Conservation (phyloP, 2,888 invertebrate species). For the Linyphia triangularis region DNA sequence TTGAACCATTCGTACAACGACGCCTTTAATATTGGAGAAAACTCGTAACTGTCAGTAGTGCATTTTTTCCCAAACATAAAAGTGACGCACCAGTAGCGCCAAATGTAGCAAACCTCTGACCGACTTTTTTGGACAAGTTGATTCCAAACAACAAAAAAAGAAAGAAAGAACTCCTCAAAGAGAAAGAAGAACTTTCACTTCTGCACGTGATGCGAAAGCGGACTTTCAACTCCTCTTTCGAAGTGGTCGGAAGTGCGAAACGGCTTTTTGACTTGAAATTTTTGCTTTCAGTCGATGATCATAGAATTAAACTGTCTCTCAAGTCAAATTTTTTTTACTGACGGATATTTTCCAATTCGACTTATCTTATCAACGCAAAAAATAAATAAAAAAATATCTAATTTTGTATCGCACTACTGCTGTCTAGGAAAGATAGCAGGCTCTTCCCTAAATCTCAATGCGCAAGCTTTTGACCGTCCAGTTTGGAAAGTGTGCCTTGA, state of each 20-base stretch:
- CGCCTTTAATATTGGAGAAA: too few species aligned
- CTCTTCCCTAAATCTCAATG: neutral
- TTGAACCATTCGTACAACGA: too few species aligned
- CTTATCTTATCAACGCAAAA: neutral
- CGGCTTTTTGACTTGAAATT: slow-evolving; percentile 1
- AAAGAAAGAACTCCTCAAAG: neutral
- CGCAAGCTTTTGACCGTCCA: neutral
- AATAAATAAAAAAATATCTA: neutral
- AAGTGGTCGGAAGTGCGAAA: neutral
- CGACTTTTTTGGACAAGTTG: neutral
- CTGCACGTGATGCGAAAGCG: slow-evolving; percentile 33
- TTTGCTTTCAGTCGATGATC: neutral
- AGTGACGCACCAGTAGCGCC: neutral
- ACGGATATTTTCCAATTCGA: neutral
- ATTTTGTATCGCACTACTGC: neutral
- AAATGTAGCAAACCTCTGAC: slow-evolving; percentile 13
- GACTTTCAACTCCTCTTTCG: slow-evolving; percentile 10
- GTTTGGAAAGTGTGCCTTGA: neutral
- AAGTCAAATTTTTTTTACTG: neutral
- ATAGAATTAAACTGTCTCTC: neutral
- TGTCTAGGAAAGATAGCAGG: neutral
- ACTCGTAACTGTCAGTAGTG: too few species aligned
- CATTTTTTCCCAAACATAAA: neutral
- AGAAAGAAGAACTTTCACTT: slow-evolving; percentile 28
- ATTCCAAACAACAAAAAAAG: slow-evolving; percentile 20